Conservation (phyloP, 2,113 vertebrate species). For the Mesembrinibis cayennensis region DNA sequence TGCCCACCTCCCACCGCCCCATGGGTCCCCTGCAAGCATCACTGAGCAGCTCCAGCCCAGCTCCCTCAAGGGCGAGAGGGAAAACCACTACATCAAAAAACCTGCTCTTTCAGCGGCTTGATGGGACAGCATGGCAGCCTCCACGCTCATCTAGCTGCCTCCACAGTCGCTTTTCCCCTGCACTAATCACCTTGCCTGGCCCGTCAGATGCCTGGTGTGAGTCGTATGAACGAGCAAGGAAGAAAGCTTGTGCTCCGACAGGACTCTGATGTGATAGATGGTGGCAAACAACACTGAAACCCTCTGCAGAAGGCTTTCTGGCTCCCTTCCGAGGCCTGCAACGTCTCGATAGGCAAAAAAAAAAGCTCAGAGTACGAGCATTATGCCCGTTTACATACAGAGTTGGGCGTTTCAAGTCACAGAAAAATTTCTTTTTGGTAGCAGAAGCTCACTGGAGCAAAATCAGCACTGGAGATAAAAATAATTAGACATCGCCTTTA, state of each 20-base stretch:
- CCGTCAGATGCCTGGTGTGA: rapidly evolving
- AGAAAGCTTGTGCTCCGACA: neutral
- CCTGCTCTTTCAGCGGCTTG: neutral
- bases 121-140: neutral
- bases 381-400: neutral
- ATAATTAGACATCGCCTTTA: neutral
- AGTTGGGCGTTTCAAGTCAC: neutral
- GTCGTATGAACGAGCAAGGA: rapidly evolving
- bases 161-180: neutral
- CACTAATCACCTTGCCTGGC: rapidly evolving
- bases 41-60: neutral
- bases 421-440: neutral
- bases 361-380: neutral
- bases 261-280: neutral
- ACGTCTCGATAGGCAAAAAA: neutral
- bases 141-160: rapidly evolving
- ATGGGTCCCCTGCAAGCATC: neutral
- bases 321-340: neutral
- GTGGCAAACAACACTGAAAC: neutral
- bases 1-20: rapidly evolving
- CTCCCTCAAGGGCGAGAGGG: neutral
- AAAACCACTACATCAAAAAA: rapidly evolving
- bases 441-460: neutral
- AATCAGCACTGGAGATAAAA: neutral
- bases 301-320: neutral